phyloP scores from a whole-genome alignment of 1,140 invertebrate species.

The Ephestia elutella region DNA sequence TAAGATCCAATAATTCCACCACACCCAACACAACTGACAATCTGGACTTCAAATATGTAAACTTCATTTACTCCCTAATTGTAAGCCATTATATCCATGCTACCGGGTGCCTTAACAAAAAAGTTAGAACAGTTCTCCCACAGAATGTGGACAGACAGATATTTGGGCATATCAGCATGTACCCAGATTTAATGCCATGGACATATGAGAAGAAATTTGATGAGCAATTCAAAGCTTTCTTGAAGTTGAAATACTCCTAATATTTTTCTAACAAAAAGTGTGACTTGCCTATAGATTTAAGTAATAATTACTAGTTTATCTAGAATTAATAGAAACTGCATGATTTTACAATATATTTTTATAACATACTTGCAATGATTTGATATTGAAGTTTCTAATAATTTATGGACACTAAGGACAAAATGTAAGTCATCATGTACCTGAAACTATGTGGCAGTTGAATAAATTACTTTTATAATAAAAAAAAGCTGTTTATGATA shows the following conservation, averaged over 20 bases:
- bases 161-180: conserved; percentile 50
- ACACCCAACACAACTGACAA: conserved; percentile 58
- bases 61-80: conserved; percentile 69
- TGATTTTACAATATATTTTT: no score
- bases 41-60: conserved; percentile 68
- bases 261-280: neutral
- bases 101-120: conserved; percentile 65
- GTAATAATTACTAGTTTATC: neutral
- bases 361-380: no score
- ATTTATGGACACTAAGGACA: neutral
- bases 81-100: conserved; percentile 66
- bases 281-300: neutral
- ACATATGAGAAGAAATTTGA: conserved; percentile 64
- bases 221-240: conserved; percentile 59
- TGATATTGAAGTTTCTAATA: no score
- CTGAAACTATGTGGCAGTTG: neutral
- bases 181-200: conserved; percentile 64
- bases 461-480: neutral
- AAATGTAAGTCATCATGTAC: neutral
- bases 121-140: conserved; percentile 66
- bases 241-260: conserved; percentile 26
- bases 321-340: no score
- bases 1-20: conserved; percentile 43
- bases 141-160: conserved; percentile 52
- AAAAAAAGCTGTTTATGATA: conserved; percentile 15